Evolutionary conservation across 2,888 invertebrate species (phyloP), one percentile per base, ranked within the genome.

Genomic region (Aspidiotus rigidus): DNA sequence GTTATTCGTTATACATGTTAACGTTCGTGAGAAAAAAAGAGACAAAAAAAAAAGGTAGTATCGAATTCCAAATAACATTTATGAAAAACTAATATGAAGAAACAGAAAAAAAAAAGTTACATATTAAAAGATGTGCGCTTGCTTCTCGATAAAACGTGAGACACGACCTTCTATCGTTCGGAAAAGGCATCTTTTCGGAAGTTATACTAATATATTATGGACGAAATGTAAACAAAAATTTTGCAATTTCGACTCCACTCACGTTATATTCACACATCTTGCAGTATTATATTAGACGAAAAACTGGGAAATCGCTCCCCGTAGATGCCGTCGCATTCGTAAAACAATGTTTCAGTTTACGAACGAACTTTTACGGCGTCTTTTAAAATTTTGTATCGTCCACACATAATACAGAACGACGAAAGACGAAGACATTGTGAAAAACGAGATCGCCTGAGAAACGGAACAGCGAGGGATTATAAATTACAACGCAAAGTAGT

Each of bases 121-220:
- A 67, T 67, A 60, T 67, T 67, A 67, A 67, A 67, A 67, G 67
- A 67, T 60, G 67, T 67, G 67, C 60, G 59, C 59, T 60, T 42
- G 67, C 67, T 67, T 67, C 60, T 67, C 67, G 67, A 67, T 67
- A 67, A 67, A 67, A 67, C 67, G 67, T 67, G 67, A 67, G 67
- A 67, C 67, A 67, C 59, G 57, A 49, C 53, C 49, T 49, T 44
- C 59, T 42, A 59, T 67, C 28, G 16, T 39, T 42, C 42, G 44
- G 44, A 57, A 67, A 67, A 53, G 59, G 39, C 59, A 60, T 60
- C 60, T 67, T 67, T 67, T 60, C 59, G 67, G 67, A 67, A 67
- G 67, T 67, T 67, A 67, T 67, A 67, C 67, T 67, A 67, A 67
- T 67, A 67, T 67, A 67, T 67, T 67, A 67, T 67, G 67, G 67